Evolutionary conservation across 1,140 invertebrate genomes (phyloP), one percentile per base, ranked within the genome.

Genomic region (Rhynchophorus ferrugineus): DNA sequence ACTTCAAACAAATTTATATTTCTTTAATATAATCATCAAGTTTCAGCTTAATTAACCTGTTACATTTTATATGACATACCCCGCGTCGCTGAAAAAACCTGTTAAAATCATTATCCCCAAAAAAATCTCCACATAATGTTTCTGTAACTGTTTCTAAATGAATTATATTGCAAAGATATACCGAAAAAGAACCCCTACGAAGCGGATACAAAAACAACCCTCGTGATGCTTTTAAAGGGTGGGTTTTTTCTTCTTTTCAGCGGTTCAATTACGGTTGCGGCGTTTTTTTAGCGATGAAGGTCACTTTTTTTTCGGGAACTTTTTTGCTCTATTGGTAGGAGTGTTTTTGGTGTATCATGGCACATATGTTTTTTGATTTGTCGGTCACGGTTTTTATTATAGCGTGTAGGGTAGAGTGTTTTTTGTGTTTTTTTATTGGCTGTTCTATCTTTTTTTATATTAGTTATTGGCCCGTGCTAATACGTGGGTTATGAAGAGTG

Each of bases 301-400:
- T 18, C 1, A 16, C 16, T 34, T 24, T 49, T 49, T 49, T 49
- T 41, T 8, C 17, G 20, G 7, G n/a, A 43, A 7, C 37, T 46
- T 53, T 53, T 34, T 42, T n/a, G n/a, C n/a, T n/a, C n/a, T 20
- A 33, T 53, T 29, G 44, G 13, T 41, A 11, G 9, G 11, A 18
- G 41, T 46, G 36, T 38, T 33, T 53, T 45, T 53, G 44, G 41
- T 14, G n/a, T 34, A 17, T 49, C 24, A 44, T 39, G 44, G 37
- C 44, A 49, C 46, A 54, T 22, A 24, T 54, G 44, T 49, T 49
- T 44, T 33, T 2, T 9, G 13, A 8, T 53, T 37, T 7, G 8
- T 20, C 14, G 19, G 19, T 33, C n/a, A n/a, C 11, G 8, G 18
- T 9, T 51, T 35, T 21, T 39, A 2, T 16, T 19, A 14, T 41